Percentiles rank a stretch among this genome's conserved stretches.
phyloP scores from a whole-genome alignment of 2,888 invertebrate genomes.

The Syrista parreyssii region DNA sequence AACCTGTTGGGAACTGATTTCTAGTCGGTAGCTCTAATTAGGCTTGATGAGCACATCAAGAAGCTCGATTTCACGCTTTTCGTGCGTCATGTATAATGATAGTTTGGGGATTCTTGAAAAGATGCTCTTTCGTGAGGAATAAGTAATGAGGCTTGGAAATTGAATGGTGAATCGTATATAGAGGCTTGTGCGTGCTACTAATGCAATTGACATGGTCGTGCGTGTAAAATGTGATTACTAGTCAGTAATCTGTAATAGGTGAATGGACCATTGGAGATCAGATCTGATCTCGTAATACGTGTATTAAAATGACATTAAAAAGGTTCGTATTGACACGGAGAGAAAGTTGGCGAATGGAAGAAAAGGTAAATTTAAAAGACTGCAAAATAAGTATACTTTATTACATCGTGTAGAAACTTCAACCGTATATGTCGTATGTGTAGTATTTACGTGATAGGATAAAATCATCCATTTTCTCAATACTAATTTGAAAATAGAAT shows the following conservation, averaged over 20 bases:
- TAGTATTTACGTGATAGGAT: background rate
- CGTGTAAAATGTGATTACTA: background rate
- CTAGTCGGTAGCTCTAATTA: background rate
- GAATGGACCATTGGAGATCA: background rate
- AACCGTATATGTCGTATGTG: background rate
- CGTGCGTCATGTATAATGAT: background rate
- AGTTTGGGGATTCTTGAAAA: background rate
- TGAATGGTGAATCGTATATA: background rate
- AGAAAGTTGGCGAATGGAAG: background rate
- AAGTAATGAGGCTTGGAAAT: background rate
- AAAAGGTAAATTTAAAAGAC: background rate
- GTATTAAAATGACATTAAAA: background rate
- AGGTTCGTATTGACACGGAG: background rate
- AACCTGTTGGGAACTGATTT: background rate
- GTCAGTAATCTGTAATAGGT: background rate
- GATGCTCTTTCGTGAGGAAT: background rate
- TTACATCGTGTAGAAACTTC: background rate
- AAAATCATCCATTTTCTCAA: background rate
- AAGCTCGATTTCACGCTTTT: background rate
- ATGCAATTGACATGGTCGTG: background rate
- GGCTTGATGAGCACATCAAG: background rate
- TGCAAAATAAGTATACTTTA: background rate
- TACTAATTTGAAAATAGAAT: background rate
- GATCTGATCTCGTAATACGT: background rate
- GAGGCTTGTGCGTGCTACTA: background rate